Base-by-base conservation (phyloP, 2,797 vertebrate genomes). In the Centropyge bicolor region DNA sequence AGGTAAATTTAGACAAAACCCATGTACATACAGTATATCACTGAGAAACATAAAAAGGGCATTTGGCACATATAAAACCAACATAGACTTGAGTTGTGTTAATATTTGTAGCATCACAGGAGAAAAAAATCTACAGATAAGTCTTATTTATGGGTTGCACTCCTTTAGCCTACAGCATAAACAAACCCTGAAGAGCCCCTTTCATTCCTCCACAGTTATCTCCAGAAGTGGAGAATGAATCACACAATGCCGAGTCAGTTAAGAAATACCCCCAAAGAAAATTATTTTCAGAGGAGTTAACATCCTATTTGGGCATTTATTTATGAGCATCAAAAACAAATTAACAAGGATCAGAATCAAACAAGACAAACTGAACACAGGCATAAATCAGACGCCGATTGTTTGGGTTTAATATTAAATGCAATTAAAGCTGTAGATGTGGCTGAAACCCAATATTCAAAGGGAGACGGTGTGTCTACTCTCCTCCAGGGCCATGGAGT, bases 81-180 rank as follows among this genome's bases (percentile, higher is more conserved):
- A 81, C 63, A 82, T 3, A 17, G 38, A 70, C 48, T 43, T 57
- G 19, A 51, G 64, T 27, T 41, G 43, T 46, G 46, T 40, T 67
- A 79, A 87, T 80, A 86, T 87, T 84, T 79, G 57, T 6, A 9
- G 31, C 51, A 56, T 51, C 62, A 38, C 27, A 68, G 68, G 36
- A 49, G 45, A 65, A 60, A 49, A 41, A 82, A 69, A 73, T 63
- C 46, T 46, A 40, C 68, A 80, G 57, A 80, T 80, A 84, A 78
- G 49, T 81, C 31, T 86, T 86, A 84, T 91, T 86, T 89, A 78
- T 82, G 64, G 80, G 22, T 24, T 69, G 49, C 64, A 82, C 86
- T 82, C 67, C 73, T 67, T 46, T 89, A 79, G 88, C 91, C 92
- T 88, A 74, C 69, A 93, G 92, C 85, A 86, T 91, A 88, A 93